These are phyloP conservation scores for Reticulitermes lucifugus DNA, from an alignment of 2,888 invertebrate species.

Conservation along the genomic window DNA sequence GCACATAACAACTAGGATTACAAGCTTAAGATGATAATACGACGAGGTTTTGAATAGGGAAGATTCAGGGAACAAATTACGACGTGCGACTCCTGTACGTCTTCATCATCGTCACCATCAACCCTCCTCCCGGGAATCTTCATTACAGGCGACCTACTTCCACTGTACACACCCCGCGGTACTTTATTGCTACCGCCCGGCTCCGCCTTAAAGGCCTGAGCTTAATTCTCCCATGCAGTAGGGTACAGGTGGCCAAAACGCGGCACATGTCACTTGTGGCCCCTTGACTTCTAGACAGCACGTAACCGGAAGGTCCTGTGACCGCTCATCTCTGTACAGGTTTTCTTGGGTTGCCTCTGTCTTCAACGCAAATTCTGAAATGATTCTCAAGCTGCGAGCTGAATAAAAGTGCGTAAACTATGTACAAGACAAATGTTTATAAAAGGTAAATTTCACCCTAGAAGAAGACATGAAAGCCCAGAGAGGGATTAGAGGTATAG, in stretches of 20 bases:
- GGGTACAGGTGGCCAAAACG: neutral
- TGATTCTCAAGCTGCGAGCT: too few relatives aligned
- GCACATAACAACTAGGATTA: conserved; percentile 24
- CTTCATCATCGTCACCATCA: conserved; percentile 1
- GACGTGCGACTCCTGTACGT: conserved; percentile 11
- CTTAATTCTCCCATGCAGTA: neutral
- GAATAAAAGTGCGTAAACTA: too few relatives aligned
- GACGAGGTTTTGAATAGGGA: conserved; percentile 15
- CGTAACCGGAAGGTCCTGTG: too few relatives aligned
- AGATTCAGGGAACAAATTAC: conserved; percentile 30
- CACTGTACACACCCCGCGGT: neutral
- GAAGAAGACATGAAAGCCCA: too few relatives aligned
- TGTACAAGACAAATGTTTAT: too few relatives aligned
- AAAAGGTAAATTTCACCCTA: too few relatives aligned
- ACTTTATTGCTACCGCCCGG: conserved; percentile 10
- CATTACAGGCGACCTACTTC: conserved; percentile 21
- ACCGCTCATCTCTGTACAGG: too few relatives aligned
- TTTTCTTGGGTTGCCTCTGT: too few relatives aligned
- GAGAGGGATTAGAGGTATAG: too few relatives aligned
- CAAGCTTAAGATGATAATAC: conserved; percentile 29
- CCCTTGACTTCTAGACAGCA: neutral
- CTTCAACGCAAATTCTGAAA: too few relatives aligned
- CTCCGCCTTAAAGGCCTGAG: neutral
- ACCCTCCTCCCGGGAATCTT: neutral
- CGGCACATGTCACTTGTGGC: neutral